Evolutionary conservation across 1,140 invertebrate genomes (phyloP).

Genomic region (Megathymus violae): DNA sequence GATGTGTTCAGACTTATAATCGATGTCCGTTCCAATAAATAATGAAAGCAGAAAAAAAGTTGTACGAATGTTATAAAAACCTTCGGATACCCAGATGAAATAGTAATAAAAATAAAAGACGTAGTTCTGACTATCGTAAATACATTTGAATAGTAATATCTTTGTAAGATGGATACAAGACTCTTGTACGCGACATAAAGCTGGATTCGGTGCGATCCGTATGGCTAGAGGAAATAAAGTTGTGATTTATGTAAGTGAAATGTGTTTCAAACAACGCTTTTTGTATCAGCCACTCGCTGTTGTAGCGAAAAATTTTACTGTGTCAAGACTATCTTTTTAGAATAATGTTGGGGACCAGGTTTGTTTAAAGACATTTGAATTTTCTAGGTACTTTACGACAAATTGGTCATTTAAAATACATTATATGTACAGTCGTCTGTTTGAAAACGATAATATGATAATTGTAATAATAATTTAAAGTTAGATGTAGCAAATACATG

Average conservation of each 20-base stretch:
- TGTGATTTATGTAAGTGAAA: constrained; percentile 74
- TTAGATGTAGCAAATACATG: not conserved
- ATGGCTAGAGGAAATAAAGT: constrained; percentile 68
- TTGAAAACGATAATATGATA: no score
- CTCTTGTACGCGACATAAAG: constrained; percentile 52
- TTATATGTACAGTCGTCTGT: no score
- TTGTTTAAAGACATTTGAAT: constrained; percentile 12
- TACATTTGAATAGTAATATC: constrained; percentile 41
- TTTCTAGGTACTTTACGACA: no score
- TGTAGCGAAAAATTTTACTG: constrained; percentile 40
- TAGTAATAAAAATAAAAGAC: constrained; percentile 26
- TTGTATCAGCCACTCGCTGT: constrained; percentile 34
- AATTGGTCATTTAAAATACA: no score
- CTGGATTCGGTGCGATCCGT: constrained; percentile 51
- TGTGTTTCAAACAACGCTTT: constrained; percentile 63
- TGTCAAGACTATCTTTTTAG: constrained; percentile 31
- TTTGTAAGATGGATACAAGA: constrained; percentile 39
- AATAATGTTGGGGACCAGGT: constrained; percentile 22
- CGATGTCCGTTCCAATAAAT: no score
- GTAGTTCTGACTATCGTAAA: constrained; percentile 33
- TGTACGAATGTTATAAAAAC: no score
- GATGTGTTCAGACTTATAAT: no score
- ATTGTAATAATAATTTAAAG: no score
- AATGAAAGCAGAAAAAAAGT: no score
- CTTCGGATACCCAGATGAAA: constrained; percentile 2